phyloP scores from a whole-genome alignment of 2,888 invertebrate species.

The Heliconius hortense region DNA sequence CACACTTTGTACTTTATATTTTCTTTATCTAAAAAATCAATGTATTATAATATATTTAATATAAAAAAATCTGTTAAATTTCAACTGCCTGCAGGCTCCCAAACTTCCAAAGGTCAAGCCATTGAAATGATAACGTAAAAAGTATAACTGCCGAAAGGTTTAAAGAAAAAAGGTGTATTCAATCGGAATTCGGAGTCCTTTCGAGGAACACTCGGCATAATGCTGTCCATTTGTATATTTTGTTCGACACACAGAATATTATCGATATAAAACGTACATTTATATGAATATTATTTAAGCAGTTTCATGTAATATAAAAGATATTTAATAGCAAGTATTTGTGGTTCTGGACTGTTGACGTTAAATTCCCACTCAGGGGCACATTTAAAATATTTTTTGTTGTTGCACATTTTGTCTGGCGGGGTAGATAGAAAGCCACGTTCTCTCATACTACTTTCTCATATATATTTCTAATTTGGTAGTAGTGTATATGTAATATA shows the following conservation, averaged over 20 bases:
- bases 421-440: no score
- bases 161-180: constrained; percentile 52
- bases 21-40: not conserved
- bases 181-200: constrained; percentile 66
- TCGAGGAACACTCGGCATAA: constrained; percentile 62
- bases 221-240: constrained; percentile 66
- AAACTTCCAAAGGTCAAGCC: constrained; percentile 38
- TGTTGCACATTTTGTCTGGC: no score
- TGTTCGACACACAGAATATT: constrained; percentile 58
- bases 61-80: constrained; percentile 24
- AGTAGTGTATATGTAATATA: no score
- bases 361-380: no score
- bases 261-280: constrained; percentile 35
- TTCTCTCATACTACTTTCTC: no score
- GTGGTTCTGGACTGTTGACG: not conserved
- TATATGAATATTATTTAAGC: constrained; percentile 5
- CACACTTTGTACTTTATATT: no score
- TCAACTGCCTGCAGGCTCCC: constrained; percentile 10
- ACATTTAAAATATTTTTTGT: no score
- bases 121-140: constrained; percentile 38
- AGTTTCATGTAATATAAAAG: not conserved
- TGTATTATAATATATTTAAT: not conserved
- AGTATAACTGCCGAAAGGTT: constrained; percentile 40
- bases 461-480: no score
- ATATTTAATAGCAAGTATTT: not conserved